These are phyloP conservation scores for Garrulus glandarius DNA, from an alignment of 2,797 vertebrate species.

Conservation along the genomic window DNA sequence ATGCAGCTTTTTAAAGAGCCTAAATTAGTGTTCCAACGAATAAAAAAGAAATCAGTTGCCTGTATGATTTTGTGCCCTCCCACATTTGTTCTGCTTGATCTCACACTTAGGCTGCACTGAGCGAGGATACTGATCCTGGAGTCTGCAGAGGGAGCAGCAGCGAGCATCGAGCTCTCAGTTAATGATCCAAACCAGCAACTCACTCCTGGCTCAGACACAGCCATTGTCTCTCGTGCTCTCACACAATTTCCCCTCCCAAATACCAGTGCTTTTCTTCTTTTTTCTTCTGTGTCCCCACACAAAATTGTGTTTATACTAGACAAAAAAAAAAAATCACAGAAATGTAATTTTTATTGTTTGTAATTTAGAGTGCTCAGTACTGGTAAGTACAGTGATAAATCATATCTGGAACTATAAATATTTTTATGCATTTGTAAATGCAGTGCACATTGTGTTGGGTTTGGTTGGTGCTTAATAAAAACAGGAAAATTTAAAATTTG, in stretches of 20 bases:
- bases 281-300: background rate
- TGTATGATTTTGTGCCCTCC: background rate
- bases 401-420: background rate
- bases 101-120: background rate
- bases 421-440: constrained; percentile 10
- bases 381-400: background rate
- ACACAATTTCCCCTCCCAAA: background rate
- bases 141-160: background rate
- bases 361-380: background rate
- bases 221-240: background rate
- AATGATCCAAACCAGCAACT: constrained; percentile 12
- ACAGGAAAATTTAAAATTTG: background rate
- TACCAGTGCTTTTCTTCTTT: background rate
- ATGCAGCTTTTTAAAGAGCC: background rate
- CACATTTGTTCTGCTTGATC: background rate
- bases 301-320: background rate
- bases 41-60: background rate
- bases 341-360: background rate
- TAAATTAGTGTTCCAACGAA: background rate
- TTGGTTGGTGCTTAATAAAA: background rate
- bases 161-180: background rate
- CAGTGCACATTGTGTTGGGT: background rate
- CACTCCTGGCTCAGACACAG: background rate
- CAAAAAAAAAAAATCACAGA: background rate
- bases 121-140: background rate